Evolutionary conservation across 2,797 vertebrate genomes (phyloP).

Genomic region (Helicolenus hilgendorfi): DNA sequence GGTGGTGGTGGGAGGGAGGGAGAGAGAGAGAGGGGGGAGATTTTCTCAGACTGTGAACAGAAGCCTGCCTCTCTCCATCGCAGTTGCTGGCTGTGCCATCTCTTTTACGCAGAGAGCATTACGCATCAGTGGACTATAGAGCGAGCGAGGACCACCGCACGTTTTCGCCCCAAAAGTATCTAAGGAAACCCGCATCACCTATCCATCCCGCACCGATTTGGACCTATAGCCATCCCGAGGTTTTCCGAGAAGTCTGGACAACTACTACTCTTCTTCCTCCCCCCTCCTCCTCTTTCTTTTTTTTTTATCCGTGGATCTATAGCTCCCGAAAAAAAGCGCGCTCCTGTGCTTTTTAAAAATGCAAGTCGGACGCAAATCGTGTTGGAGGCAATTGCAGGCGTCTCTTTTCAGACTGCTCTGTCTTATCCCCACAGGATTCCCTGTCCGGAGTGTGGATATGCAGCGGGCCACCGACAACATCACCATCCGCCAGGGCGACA

Average conservation of each 20-base stretch:
- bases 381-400: slow-evolving; percentile 96
- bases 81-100: slow-evolving; percentile 57
- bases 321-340: slow-evolving; percentile 47
- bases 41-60: slow-evolving; percentile 74
- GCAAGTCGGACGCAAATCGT: slow-evolving; percentile 95
- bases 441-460: slow-evolving; percentile 99
- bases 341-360: slow-evolving; percentile 78
- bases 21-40: slow-evolving; percentile 53
- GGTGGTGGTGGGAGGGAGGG: slow-evolving; percentile 22
- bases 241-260: slow-evolving; percentile 69
- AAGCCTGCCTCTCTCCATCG: slow-evolving; percentile 63
- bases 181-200: neutral
- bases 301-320: slow-evolving; percentile 70
- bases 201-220: slow-evolving; percentile 36
- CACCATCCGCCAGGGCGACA: slow-evolving; percentile 99
- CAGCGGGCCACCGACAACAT: slow-evolving; percentile 99
- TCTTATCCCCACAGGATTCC: slow-evolving; percentile 99
- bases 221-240: slow-evolving; percentile 38
- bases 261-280: slow-evolving; percentile 17
- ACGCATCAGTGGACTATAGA: slow-evolving; percentile 69
- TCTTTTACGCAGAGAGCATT: slow-evolving; percentile 71
- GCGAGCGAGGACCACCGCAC: slow-evolving; percentile 11
- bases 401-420: slow-evolving; percentile 98
- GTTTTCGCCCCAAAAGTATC: slow-evolving; percentile 29
- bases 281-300: neutral